phyloP scores from a whole-genome alignment of 53 echinoderm and acorn worm species.

The Echinometra lucunter region DNA sequence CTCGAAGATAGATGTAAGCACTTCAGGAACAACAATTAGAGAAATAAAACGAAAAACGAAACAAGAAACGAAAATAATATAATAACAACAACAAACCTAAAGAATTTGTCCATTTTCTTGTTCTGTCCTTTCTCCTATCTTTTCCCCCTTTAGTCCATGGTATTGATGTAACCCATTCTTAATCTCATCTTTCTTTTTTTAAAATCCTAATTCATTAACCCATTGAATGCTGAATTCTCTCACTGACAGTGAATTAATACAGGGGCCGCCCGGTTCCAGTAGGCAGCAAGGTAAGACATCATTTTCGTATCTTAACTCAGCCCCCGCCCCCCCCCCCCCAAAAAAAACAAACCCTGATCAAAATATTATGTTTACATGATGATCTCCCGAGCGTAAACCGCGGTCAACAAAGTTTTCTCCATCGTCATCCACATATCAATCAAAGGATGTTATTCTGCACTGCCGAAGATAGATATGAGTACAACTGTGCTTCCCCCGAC shows the following conservation, averaged over 20 bases:
- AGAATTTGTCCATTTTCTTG: neutral
- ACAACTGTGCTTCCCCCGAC: neutral
- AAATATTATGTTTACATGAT: slow-evolving; percentile 12
- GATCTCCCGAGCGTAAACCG: neutral
- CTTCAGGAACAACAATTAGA: too few relatives aligned
- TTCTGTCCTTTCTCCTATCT: neutral
- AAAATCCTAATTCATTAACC: too few relatives aligned
- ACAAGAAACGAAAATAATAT: too few relatives aligned
- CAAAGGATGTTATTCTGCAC: neutral
- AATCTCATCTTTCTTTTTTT: too few relatives aligned
- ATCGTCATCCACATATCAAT: neutral
- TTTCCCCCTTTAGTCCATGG: neutral
- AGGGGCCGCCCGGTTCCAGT: too few relatives aligned
- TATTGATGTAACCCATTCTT: neutral
- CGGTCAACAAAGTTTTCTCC: neutral
- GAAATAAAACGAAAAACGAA: too few relatives aligned
- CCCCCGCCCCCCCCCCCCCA: too few relatives aligned
- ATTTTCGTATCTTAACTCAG: neutral
- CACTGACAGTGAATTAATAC: too few relatives aligned
- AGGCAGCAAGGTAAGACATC: too few relatives aligned
- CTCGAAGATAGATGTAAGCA: too few relatives aligned
- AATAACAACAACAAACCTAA: too few relatives aligned
- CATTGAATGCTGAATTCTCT: too few relatives aligned
- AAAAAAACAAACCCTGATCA: neutral
- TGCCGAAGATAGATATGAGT: neutral